A percentile compares a stretch with the other conserved stretches of the same genome.
Evolutionary conservation across 1,140 invertebrate genomes (phyloP).

Genomic region (Bombus waltoni): DNA sequence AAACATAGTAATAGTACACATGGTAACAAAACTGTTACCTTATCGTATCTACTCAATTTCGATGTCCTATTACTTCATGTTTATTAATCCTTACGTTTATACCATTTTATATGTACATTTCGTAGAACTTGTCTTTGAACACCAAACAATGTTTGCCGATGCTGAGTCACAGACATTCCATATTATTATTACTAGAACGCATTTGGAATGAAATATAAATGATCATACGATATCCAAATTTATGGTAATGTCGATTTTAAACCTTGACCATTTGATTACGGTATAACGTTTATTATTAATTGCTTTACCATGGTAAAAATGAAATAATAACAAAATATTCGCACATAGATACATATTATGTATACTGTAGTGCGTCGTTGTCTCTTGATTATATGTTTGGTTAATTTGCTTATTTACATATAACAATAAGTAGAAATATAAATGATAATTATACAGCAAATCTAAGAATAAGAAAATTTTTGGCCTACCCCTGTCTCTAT

Average conservation of each 20-base stretch:
- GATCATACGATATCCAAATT: neutral
- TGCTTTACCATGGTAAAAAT: neutral
- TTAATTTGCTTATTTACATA: slow-evolving; percentile 21
- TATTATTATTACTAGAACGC: slow-evolving; percentile 18
- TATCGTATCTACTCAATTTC: slow-evolving; percentile 20
- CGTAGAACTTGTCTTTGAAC: neutral
- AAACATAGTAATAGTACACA: neutral
- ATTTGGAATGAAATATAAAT: slow-evolving; percentile 16
- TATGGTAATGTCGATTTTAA: neutral
- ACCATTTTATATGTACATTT: slow-evolving; percentile 28
- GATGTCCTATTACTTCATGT: neutral
- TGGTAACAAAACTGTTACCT: neutral
- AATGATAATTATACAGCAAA: slow-evolving; percentile 46
- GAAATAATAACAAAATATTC: neutral
- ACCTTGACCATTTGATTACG: neutral
- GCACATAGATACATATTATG: neutral
- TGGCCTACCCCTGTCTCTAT: neutral
- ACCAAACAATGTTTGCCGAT: slow-evolving; percentile 19
- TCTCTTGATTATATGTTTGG: neutral
- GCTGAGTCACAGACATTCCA: slow-evolving; percentile 44
- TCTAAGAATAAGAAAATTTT: slow-evolving; percentile 60
- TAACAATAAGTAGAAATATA: slow-evolving; percentile 45
- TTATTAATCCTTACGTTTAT: slow-evolving; percentile 21
- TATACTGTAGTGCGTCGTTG: slow-evolving; percentile 20
- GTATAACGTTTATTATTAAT: neutral